A percentile compares a stretch with the other conserved stretches of the same genome.
These are phyloP conservation scores for Festucalex cinctus DNA, from an alignment of 2,113 vertebrate genomes.

Conservation along the genomic window DNA sequence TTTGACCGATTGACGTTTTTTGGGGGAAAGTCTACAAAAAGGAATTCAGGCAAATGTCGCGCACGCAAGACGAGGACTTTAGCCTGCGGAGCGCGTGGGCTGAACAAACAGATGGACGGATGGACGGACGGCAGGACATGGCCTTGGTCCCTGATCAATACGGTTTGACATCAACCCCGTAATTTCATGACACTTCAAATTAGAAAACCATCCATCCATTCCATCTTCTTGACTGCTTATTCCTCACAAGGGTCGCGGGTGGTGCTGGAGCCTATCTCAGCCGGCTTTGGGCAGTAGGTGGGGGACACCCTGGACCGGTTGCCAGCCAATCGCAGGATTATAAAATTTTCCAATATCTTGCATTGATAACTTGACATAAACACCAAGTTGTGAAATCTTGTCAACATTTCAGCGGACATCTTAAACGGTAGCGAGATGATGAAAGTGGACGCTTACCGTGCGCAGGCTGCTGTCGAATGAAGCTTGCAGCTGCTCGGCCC, in stretches of 20 bases:
- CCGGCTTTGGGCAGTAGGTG: too few species aligned
- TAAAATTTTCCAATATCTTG: too few species aligned
- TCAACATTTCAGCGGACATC: background rate
- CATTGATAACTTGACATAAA: background rate
- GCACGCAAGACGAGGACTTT: constrained; percentile 29
- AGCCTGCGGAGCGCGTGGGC: constrained; percentile 20
- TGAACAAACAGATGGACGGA: constrained; percentile 55
- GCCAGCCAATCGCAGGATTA: too few species aligned
- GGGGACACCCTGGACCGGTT: too few species aligned
- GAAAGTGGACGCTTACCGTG: constrained; percentile 52
- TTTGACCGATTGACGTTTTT: background rate
- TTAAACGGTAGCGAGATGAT: background rate
- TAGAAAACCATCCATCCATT: too few species aligned
- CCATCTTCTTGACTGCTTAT: too few species aligned
- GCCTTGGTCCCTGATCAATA: constrained; percentile 55
- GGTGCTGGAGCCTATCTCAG: too few species aligned
- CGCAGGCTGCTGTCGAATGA: constrained; percentile 34
- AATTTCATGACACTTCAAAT: background rate
- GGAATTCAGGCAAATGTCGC: background rate
- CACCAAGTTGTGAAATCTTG: too few species aligned
- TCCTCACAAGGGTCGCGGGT: too few species aligned
- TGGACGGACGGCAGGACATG: constrained; percentile 45
- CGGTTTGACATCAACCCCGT: constrained; percentile 4
- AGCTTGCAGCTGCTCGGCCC: constrained; percentile 24
- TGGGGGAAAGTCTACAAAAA: background rate